Base-by-base conservation (phyloP, 1,140 invertebrate species). In the Cotesia vestalis region DNA sequence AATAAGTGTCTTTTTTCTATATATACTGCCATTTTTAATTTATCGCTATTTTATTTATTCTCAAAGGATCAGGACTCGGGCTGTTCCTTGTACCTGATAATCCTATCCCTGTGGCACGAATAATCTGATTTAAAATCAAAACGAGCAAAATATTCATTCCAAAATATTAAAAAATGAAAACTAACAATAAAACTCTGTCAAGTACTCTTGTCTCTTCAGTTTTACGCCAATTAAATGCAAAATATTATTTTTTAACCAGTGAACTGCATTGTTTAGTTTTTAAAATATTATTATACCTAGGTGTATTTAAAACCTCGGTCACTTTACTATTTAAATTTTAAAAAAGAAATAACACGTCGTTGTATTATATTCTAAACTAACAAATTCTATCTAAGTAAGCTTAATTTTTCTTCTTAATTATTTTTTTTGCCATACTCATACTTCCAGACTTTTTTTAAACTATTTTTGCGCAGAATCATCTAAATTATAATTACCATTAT, bases 61-160 rank as follows among this genome's bases (percentile, higher is more conserved):
- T 69, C 79, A 78, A 80, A 81, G 78, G 77, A 79, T 78, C n/a
- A 73, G 78, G 75, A 81, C 75, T 79, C 75, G 78, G 82, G 71
- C 81, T 83, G 83, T 83, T 84, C 82, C 82, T 84, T 78, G 83
- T 84, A 84, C 83, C 83, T 84, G 83, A 84, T 81, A 78, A 79
- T 83, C 81, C 81, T 79, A 80, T 83, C 81, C 80, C 78, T 78
- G 81, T 77, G 78, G 76, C 75, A 76, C 77, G 74, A 78, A 78
- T 78, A 77, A 76, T 76, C 60, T 34, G 11, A 11, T 57, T 9
- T 12, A 57, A 61, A 34, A 12, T 12, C 8, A 61, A 11, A 36
- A 61, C 11, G 20, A 69, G 38, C 17, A 60, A 12, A 60, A 20
- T 38, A 61, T 14, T 14, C 12, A 59, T 57, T 55, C n/a, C n/a